Percentiles rank a stretch among this genome's conserved stretches.
These are phyloP conservation scores for Notamacropus eugenii DNA, from an alignment of 2,797 vertebrate species.

Conservation along the genomic window DNA sequence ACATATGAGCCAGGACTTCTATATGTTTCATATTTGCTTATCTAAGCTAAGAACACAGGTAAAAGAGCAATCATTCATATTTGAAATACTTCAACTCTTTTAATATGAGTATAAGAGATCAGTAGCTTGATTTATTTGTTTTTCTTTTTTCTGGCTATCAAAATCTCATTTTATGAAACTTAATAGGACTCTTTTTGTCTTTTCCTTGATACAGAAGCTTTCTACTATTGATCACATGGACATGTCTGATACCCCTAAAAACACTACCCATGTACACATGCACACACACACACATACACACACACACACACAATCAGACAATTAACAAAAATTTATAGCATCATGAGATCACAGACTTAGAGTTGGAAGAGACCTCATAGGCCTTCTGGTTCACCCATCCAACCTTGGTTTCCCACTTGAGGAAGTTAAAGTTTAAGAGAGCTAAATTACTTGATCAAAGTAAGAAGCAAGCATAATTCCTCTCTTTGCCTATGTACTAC, in stretches of 20 bases:
- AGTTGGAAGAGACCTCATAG: background rate
- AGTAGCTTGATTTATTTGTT: background rate
- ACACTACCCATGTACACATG: fast-evolving
- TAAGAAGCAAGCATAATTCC: background rate
- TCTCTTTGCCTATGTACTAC: background rate
- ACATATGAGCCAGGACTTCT: background rate
- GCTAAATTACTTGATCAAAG: no score
- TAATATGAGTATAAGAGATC: background rate
- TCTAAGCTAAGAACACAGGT: background rate
- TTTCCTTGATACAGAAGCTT: background rate
- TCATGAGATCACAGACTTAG: background rate
- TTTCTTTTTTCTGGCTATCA: background rate
- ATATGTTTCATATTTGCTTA: background rate
- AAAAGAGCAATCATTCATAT: background rate
- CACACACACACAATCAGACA: background rate
- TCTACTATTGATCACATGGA: background rate
- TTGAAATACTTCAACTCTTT: background rate
- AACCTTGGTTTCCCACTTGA: background rate
- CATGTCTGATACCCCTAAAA: background rate
- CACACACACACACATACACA: background rate
- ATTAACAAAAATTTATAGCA: background rate
- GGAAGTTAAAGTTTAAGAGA: background rate
- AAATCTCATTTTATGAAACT: background rate
- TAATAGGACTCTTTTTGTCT: background rate
- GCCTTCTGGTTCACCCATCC: background rate